A percentile compares a stretch with the other conserved stretches of the same genome.
These are phyloP conservation scores for Laterallus jamaicensis DNA, from an alignment of 2,113 vertebrate genomes.

Conservation along the genomic window DNA sequence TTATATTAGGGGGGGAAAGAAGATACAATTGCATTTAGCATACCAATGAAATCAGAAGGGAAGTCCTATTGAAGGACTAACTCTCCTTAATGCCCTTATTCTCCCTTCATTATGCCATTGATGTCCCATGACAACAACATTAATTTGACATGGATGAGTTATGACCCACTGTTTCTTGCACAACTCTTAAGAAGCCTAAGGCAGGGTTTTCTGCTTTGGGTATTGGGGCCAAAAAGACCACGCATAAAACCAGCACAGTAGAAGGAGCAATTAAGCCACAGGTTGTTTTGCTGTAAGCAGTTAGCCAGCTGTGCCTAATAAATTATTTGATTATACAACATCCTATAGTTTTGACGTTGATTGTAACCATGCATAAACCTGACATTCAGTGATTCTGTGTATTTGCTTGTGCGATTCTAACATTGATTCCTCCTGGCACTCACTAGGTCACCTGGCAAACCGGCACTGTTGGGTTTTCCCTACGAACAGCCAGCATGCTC, in stretches of 20 bases:
- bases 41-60: constrained; percentile 27
- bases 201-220: constrained; percentile 73
- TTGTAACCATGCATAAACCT: constrained; percentile 60
- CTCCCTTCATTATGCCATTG: constrained; percentile 84
- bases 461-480: not conserved
- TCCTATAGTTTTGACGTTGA: constrained; percentile 34
- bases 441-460: not conserved
- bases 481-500: not conserved
- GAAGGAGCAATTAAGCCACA: constrained; percentile 81
- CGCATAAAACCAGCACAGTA: constrained; percentile 59
- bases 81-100: constrained; percentile 90
- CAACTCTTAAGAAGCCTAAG: constrained; percentile 71
- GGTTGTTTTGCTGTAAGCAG: constrained; percentile 76
- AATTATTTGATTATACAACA: constrained; percentile 75
- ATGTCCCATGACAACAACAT: constrained; percentile 87
- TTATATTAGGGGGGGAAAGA: not conserved
- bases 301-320: constrained; percentile 76
- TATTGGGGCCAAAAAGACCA: constrained; percentile 68
- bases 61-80: constrained; percentile 79
- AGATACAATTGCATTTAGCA: not conserved
- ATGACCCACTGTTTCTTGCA: constrained; percentile 79
- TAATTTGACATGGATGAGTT: constrained; percentile 88
- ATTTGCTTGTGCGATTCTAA: constrained; percentile 3
- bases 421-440: not conserved
- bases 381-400: not conserved